Percentiles rank a stretch among this genome's conserved stretches.
These are phyloP conservation scores for Antechinus stuartii DNA, from an alignment of 2,113 vertebrate species.

Conservation along the genomic window DNA sequence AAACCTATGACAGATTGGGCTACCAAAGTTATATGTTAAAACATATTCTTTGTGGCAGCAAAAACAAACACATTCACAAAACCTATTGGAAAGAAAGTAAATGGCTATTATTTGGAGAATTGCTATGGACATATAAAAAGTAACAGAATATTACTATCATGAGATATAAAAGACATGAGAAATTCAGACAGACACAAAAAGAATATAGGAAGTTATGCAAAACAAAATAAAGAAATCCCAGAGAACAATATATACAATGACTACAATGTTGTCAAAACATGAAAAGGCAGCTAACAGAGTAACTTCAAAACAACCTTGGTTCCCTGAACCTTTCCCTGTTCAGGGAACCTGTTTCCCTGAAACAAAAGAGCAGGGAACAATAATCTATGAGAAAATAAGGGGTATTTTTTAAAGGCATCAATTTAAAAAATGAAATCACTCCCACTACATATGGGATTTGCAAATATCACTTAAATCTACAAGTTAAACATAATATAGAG, in stretches of 20 bases:
- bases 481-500: background rate
- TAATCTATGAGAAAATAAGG: background rate
- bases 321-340: background rate
- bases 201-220: background rate
- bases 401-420: background rate
- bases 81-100: background rate
- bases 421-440: background rate
- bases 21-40: background rate
- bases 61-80: background rate
- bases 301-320: background rate
- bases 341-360: too few species aligned
- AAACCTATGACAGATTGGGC: background rate
- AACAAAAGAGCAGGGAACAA: background rate
- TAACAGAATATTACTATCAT: background rate
- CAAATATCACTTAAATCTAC: background rate
- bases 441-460: background rate
- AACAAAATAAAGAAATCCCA: background rate
- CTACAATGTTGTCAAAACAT: background rate
- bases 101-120: background rate
- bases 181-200: background rate
- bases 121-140: background rate
- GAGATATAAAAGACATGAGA: background rate
- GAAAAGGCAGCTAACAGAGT: background rate
- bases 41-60: background rate
- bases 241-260: background rate